phyloP scores from a whole-genome alignment of 2,113 vertebrate species.

The Aspidoscelis tigris region DNA sequence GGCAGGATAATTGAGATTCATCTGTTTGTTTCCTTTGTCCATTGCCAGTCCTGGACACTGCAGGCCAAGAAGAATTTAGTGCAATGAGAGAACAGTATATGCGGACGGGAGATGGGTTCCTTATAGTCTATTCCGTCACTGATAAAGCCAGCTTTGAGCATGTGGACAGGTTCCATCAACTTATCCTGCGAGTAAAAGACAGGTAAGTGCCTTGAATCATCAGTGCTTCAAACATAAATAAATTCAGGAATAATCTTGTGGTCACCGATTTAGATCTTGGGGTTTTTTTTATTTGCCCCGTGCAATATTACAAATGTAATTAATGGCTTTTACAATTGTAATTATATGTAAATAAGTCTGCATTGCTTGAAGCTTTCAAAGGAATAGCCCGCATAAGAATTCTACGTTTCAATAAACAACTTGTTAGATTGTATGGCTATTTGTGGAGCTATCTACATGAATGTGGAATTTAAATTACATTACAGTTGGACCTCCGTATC shows the following conservation, averaged over 20 bases:
- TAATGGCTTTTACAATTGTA: neutral
- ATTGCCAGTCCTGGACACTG: slow-evolving; percentile 91
- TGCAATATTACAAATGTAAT: no score
- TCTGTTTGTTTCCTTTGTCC: slow-evolving; percentile 11
- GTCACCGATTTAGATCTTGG: neutral
- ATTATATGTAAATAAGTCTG: slow-evolving; percentile 1
- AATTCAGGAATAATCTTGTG: neutral
- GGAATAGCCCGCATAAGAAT: neutral
- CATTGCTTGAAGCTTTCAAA: neutral
- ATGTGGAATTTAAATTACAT: no score
- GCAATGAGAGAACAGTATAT: slow-evolving; percentile 99
- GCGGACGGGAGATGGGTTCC: slow-evolving; percentile 97
- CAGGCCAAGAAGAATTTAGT: slow-evolving; percentile 98
- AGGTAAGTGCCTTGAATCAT: slow-evolving; percentile 75
- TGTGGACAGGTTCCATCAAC: slow-evolving; percentile 95
- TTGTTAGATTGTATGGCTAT: neutral
- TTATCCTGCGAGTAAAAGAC: slow-evolving; percentile 98
- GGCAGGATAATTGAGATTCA: neutral
- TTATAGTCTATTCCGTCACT: slow-evolving; percentile 96
- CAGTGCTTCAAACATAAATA: neutral
- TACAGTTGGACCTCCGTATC: no score
- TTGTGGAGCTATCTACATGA: no score
- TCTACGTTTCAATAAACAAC: neutral
- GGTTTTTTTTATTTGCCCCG: neutral
- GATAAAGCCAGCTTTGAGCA: slow-evolving; percentile 99